Base-by-base conservation (phyloP, 2,797 vertebrate species). In the Ambastaia sidthimunki region DNA sequence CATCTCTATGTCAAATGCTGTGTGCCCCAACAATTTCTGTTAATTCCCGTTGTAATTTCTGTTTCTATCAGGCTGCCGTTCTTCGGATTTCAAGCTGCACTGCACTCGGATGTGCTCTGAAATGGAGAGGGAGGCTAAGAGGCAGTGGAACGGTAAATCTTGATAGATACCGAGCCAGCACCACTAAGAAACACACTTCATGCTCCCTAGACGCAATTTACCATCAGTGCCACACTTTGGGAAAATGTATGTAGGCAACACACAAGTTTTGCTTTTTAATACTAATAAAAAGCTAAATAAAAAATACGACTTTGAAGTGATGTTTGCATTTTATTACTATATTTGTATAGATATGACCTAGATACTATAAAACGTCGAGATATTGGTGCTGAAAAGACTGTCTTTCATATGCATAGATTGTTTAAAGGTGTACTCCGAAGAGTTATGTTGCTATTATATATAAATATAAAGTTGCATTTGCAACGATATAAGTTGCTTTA, bases 1-100 rank as follows among this genome's bases (percentile, higher is more conserved):
- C 80, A 34, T 81, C 78, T 78, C 63, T 76, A 52, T 74, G 50
- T 83, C 57, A 86, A 81, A 82, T 78, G 50, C 37, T 75, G 52
- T 10, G 67, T 63, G 78, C 74, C 65, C 73, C 21, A 78, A 76
- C 84, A 77, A 86, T 88, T 87, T 78, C 54, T 77, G 79, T 83
- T 87, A 81, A 88, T 87, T 87, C 84, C 75, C 28, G 75, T 55
- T 84, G 77, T 81, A 87, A 88, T 87, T 84, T 84, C 84, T 82
- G 73, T 69, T 81, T 84, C 63, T 76, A 75, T 69, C 80, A 71
- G 67, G 76, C 73, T 85, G n/a, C 69, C 80, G 77, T 81, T 82
- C 68, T 76, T 50, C 41, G 84, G 76, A 75, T 86, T 82, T 84
- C 77, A 76, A 75, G 83, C 84, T 82, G 83, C 81, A 70, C 81